phyloP scores from a whole-genome alignment of 2,113 vertebrate species.

The Mus spicilegus region DNA sequence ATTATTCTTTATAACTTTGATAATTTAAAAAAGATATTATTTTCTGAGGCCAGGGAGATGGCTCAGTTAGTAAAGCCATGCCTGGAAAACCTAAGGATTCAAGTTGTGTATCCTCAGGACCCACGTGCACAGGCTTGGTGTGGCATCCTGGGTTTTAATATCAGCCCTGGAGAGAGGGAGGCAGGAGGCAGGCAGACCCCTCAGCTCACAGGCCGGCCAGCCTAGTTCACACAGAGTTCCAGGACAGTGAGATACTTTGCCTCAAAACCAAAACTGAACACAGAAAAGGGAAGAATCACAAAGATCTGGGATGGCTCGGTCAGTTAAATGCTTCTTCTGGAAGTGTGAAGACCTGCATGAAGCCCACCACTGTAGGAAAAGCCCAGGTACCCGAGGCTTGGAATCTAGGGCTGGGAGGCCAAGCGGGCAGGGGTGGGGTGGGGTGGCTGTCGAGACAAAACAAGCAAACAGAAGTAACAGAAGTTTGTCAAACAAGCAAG shows the following conservation, averaged over 20 bases:
- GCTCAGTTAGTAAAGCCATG: not conserved
- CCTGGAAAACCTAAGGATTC: no score
- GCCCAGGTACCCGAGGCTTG: no score
- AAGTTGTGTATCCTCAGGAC: not conserved
- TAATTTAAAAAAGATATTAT: not conserved
- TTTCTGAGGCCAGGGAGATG: not conserved
- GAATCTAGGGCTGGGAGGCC: fast-evolving
- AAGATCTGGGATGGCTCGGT: not conserved
- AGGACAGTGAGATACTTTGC: not conserved
- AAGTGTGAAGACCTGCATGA: not conserved
- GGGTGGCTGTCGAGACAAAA: not conserved
- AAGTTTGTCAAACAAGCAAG: not conserved
- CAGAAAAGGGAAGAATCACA: not conserved
- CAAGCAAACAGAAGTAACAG: not conserved
- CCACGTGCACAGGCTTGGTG: not conserved
- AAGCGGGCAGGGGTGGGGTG: no score
- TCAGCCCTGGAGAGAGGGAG: no score
- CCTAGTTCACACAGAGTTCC: not conserved
- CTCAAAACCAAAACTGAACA: not conserved
- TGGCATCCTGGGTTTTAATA: not conserved
- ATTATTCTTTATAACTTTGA: not conserved
- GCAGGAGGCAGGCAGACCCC: no score
- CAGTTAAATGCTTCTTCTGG: no score
- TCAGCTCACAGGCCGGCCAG: no score
- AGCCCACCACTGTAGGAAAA: no score